These are phyloP conservation scores for Limnephilus marmoratus DNA, from an alignment of 2,888 invertebrate species.

Conservation along the genomic window DNA sequence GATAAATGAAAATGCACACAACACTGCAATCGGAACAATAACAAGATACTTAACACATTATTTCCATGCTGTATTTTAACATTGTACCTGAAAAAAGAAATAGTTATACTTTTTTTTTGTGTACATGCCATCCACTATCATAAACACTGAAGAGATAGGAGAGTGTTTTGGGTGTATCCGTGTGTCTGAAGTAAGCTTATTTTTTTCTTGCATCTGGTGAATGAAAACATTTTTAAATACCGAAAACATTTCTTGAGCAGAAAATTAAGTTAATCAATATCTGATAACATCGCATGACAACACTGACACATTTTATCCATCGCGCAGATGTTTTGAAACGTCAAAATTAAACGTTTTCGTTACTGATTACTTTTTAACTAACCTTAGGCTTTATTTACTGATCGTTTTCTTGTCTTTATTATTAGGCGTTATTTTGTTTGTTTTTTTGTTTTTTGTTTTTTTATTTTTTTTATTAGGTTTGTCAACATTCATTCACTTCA, in stretches of 20 bases:
- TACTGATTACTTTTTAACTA: not conserved
- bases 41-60: slow-evolving; percentile 51
- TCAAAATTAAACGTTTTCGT: not conserved
- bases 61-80: slow-evolving; percentile 25
- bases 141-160: not conserved
- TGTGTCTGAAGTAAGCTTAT: not conserved
- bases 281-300: not conserved
- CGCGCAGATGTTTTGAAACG: not conserved
- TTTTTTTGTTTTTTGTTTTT: no score
- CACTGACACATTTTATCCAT: not conserved
- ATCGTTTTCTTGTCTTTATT: no score
- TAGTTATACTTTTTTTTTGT: not conserved
- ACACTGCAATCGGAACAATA: not conserved
- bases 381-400: not conserved
- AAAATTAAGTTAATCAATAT: not conserved
- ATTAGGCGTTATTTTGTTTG: no score
- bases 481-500: no score
- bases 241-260: no score
- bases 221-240: not conserved
- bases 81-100: not conserved
- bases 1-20: not conserved
- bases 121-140: not conserved
- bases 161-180: not conserved
- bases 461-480: no score
- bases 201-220: not conserved